phyloP scores from a whole-genome alignment of 2,888 invertebrate genomes.

The Sthenelais limicola region DNA sequence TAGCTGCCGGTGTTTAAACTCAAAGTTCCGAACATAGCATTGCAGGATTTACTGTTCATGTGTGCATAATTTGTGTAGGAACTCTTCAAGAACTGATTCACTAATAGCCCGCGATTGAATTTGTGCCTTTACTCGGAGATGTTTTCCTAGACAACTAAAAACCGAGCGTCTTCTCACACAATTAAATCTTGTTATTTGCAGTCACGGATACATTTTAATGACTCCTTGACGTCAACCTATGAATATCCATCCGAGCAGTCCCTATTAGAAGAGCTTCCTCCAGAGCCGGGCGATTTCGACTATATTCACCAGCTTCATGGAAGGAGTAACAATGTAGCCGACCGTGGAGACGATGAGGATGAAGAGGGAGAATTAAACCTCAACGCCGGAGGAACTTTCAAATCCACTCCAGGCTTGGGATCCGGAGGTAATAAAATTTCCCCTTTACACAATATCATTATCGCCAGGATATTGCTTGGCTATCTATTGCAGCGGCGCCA shows the following conservation, averaged over 20 bases:
- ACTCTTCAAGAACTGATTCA: too few species aligned
- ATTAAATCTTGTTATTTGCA: constrained; percentile 74
- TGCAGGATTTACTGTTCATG: too few species aligned
- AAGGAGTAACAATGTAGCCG: not conserved
- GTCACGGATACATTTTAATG: constrained; percentile 92
- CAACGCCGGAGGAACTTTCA: constrained; percentile 1
- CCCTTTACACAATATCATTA: not conserved
- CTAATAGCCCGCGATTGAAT: too few species aligned
- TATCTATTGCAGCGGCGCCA: too few species aligned
- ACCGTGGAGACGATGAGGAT: constrained; percentile 1
- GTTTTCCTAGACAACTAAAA: too few species aligned
- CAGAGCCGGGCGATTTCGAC: constrained; percentile 50
- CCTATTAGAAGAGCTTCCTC: constrained; percentile 70
- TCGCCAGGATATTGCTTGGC: not conserved
- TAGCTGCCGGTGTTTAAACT: too few species aligned
- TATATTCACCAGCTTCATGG: constrained; percentile 37
- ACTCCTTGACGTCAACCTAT: constrained; percentile 87
- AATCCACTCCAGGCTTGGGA: constrained; percentile 30
- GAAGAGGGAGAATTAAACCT: not conserved
- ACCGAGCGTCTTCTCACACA: too few species aligned
- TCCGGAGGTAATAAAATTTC: constrained; percentile 33
- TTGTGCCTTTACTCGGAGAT: too few species aligned
- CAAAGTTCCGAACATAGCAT: too few species aligned
- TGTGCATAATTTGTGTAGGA: too few species aligned
- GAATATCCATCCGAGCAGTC: constrained; percentile 95